Evolutionary conservation across 2,797 vertebrate genomes (phyloP), one percentile per base, ranked within the genome.

Genomic region (Mus caroli): DNA sequence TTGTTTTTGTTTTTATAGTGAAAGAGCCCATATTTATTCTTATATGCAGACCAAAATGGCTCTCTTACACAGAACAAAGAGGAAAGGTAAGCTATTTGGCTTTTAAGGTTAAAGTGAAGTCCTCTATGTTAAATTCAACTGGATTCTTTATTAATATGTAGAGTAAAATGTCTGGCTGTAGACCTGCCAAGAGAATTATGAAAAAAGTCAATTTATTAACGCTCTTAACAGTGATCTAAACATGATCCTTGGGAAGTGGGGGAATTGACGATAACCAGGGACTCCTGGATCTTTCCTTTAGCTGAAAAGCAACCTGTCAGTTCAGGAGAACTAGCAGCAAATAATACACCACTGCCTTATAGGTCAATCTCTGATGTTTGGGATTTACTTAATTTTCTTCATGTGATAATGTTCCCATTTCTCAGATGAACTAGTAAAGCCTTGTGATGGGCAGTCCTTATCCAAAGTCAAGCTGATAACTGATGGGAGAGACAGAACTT

Each of bases 351-450:
- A 75, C n/a, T 52, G 7, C 73, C 86, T 79, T 50, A 52, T 0
- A 71, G n/a, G 54, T 78, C 82, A 76, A 24, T 54, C 52, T 87
- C 6, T 90, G 46, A 60, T 20, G 15, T 1, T 1, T 9, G 12
- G 34, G 43, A 95, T 10, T 46, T 76, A 62, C 3, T 80, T 75
- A 28, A 84, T 71, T 46, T 69, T 92, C 22, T 91, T 3, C 73
- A 76, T 3, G 69, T 5, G 24, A 37, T 37, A 84, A 37, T 73
- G 5, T 69, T 46, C 56, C 34, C 86, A 94, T 76, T 90, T 80
- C 6, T 90, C 8, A 54, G 89, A 92, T 73, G 19, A 96, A 40
- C 31, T 95, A 56, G 34, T 54, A 77, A 34, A 90, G 40, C 15
- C 22, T 77, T 15, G 6, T 1, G 62, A 19, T 20, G 6, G 22